These are phyloP conservation scores for Andrena camellia DNA, from an alignment of 2,888 invertebrate genomes.

Conservation along the genomic window DNA sequence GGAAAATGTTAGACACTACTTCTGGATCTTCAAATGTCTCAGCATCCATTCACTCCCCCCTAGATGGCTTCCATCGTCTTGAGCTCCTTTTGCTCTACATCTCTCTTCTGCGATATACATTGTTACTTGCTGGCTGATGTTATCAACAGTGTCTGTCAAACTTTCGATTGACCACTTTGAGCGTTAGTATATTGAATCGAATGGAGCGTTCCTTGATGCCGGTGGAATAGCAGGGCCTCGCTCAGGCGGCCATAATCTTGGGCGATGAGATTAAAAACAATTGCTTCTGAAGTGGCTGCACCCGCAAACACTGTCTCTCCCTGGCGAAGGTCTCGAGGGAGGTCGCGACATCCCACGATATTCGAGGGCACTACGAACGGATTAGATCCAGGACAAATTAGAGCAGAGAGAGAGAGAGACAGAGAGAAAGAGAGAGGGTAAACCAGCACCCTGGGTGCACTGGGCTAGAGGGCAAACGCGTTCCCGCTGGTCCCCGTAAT, in stretches of 20 bases:
- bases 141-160: not conserved
- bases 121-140: too few relatives aligned
- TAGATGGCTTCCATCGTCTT: too few relatives aligned
- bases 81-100: too few relatives aligned
- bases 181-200: constrained; percentile 27
- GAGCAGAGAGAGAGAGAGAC: constrained; percentile 31
- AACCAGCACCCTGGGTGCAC: constrained; percentile 17
- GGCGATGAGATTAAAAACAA: constrained; percentile 62
- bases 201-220: constrained; percentile 13
- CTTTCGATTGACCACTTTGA: constrained; percentile 3
- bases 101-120: too few relatives aligned
- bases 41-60: not conserved
- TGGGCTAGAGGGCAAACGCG: constrained; percentile 46
- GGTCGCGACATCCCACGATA: constrained; percentile 57
- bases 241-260: constrained; percentile 34
- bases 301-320: constrained; percentile 42
- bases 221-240: not conserved
- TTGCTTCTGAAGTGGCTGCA: constrained; percentile 56
- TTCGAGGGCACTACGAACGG: constrained; percentile 58
- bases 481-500: constrained; percentile 55
- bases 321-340: constrained; percentile 39
- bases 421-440: not conserved
- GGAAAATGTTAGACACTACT: not conserved
- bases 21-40: not conserved
- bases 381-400: constrained; percentile 72